These are phyloP conservation scores for Bellardia pandia DNA, from an alignment of 2,888 invertebrate genomes.

Conservation along the genomic window DNA sequence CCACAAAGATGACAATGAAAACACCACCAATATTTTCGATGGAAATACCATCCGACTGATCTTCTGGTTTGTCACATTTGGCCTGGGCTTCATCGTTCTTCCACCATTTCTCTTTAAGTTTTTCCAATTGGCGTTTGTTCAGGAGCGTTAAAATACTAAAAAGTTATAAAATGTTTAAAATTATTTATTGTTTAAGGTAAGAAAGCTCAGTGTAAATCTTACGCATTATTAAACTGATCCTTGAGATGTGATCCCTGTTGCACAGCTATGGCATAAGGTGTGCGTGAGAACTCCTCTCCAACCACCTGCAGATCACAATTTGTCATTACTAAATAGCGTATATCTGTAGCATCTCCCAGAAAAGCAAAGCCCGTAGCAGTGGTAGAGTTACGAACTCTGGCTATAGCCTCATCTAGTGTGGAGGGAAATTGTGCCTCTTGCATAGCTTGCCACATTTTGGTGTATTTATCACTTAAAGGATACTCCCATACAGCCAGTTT, in stretches of 20 bases:
- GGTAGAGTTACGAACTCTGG: constrained; percentile 88
- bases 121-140: constrained; percentile 96
- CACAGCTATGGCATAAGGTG: constrained; percentile 98
- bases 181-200: neutral
- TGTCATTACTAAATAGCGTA: constrained; percentile 86
- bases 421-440: constrained; percentile 91
- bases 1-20: constrained; percentile 98
- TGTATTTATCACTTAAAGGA: constrained; percentile 98
- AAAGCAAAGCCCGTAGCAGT: constrained; percentile 95
- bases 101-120: constrained; percentile 99
- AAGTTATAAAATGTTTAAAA: constrained; percentile 28
- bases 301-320: constrained; percentile 92
- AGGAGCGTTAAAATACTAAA: constrained; percentile 94
- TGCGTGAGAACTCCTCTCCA: constrained; percentile 98
- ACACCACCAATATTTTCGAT: constrained; percentile 99
- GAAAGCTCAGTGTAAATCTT: constrained; percentile 83
- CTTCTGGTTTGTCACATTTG: constrained; percentile 93
- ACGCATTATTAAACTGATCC: constrained; percentile 98
- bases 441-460: constrained; percentile 99
- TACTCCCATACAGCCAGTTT: constrained; percentile 99
- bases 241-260: constrained; percentile 97
- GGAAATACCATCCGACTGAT: constrained; percentile 98
- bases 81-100: constrained; percentile 91
- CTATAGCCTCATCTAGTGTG: constrained; percentile 91
- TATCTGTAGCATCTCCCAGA: constrained; percentile 97